Evolutionary conservation across 2,888 invertebrate species (phyloP), one percentile per base, ranked within the genome.

Genomic region (Tanytarsus gracilentus): DNA sequence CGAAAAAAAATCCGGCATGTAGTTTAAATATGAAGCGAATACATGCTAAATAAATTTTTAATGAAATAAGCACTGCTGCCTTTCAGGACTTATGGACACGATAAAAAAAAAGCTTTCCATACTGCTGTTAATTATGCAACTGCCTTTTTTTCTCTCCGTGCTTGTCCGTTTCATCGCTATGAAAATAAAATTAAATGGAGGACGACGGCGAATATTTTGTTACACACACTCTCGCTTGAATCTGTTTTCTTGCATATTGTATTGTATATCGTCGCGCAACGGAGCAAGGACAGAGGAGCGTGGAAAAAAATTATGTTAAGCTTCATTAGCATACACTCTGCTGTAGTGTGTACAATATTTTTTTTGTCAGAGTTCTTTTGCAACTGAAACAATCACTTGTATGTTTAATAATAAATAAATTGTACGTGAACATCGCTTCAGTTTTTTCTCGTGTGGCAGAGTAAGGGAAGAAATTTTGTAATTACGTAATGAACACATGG

Each of bases 251-350:
- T n/a, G n/a, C n/a, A n/a, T n/a, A n/a, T n/a, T n/a, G n/a, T n/a
- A n/a, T n/a, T n/a, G n/a, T 44, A 23, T 44, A 44, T 23, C 18
- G 44, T 11, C 18, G 21, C 18, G 1, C 9, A 40, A 40, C 14
- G 18, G 21, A 44, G 21, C 11, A 44, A 40, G 16, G 40, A 11
- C 40, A 40, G 16, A 16, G 18, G 16, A 29, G 18, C 40, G 40
- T 55, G 39, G 26, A 16, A 40, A 40, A 55, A 55, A 55, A 40
- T 40, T 55, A 26, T 55, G 55, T 55, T 55, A 30, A 16, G 55
- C 55, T 55, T 55, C 55, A 55, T 55, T 55, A 55, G 55, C 55
- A 55, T 55, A 40, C 55, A 49, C n/a, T n/a, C n/a, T n/a, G n/a
- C n/a, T 23, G 8, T 23, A 27, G 16, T 55, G n/a, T 52, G 23